Percentiles rank a stretch among this genome's conserved stretches.
phyloP scores from a whole-genome alignment of 1,140 invertebrate genomes.

The Danaus plexippus region DNA sequence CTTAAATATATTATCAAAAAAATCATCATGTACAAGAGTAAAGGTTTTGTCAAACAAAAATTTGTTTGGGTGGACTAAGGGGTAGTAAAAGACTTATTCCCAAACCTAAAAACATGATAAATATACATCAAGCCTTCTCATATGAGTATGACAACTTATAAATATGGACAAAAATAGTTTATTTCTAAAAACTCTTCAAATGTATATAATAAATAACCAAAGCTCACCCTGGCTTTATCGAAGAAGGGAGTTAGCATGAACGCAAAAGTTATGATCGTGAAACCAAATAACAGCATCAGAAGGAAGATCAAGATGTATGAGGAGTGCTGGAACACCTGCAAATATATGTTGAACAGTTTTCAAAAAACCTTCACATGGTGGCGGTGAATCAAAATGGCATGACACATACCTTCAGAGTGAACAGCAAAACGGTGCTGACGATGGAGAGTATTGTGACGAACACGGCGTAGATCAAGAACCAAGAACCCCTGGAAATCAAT shows the following conservation, averaged over 20 bases:
- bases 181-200: too few relatives aligned
- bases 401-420: constrained; percentile 68
- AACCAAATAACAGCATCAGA: constrained; percentile 83
- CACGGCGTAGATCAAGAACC: constrained; percentile 85
- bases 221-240: constrained; percentile 83
- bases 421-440: constrained; percentile 80
- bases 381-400: constrained; percentile 4
- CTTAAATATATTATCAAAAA: too few relatives aligned
- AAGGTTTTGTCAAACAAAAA: too few relatives aligned
- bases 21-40: too few relatives aligned
- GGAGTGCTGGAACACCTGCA: constrained; percentile 84
- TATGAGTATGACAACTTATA: too few relatives aligned
- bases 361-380: constrained; percentile 76
- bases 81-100: too few relatives aligned
- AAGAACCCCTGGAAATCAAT: constrained; percentile 78
- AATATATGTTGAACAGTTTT: constrained; percentile 17
- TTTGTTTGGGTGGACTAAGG: too few relatives aligned
- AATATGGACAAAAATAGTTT: too few relatives aligned
- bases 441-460: constrained; percentile 81
- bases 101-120: too few relatives aligned
- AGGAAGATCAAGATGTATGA: constrained; percentile 85
- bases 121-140: too few relatives aligned
- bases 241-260: constrained; percentile 91
- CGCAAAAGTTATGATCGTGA: constrained; percentile 86
- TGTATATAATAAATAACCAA: not conserved